A percentile compares a stretch with the other conserved stretches of the same genome.
These are phyloP conservation scores for Linnaemya vulpina DNA, from an alignment of 2,888 invertebrate species.

Conservation along the genomic window DNA sequence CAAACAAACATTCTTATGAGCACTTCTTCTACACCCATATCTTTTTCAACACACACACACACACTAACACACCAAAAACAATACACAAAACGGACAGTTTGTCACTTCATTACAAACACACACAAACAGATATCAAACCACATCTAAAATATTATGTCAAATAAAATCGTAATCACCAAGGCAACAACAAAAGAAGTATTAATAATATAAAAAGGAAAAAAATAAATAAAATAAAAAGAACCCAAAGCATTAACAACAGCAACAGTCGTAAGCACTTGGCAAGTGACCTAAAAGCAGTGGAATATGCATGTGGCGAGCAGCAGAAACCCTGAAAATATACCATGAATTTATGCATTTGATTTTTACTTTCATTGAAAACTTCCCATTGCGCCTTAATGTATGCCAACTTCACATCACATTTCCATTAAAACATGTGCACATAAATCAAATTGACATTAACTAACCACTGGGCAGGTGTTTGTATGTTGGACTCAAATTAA, in stretches of 20 bases:
- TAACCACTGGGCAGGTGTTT: conserved; percentile 24
- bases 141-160: conserved; percentile 58
- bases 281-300: conserved; percentile 56
- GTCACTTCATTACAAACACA: conserved; percentile 23
- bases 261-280: conserved; percentile 38
- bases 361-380: conserved; percentile 23
- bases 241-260: neutral
- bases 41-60: neutral
- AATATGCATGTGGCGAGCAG: conserved; percentile 23
- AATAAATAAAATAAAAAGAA: too few relatives aligned
- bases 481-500: conserved; percentile 36
- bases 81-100: conserved; percentile 25
- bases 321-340: conserved; percentile 47
- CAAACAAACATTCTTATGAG: conserved; percentile 12
- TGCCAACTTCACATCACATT: neutral
- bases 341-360: conserved; percentile 22
- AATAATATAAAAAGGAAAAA: neutral
- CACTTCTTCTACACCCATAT: neutral
- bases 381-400: neutral
- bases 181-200: conserved; percentile 30
- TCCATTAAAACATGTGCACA: neutral
- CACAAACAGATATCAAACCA: conserved; percentile 32
- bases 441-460: conserved; percentile 46
- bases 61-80: conserved; percentile 12
- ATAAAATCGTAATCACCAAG: conserved; percentile 57